phyloP scores from a whole-genome alignment of 2,797 vertebrate genomes.

The Agapornis canus region DNA sequence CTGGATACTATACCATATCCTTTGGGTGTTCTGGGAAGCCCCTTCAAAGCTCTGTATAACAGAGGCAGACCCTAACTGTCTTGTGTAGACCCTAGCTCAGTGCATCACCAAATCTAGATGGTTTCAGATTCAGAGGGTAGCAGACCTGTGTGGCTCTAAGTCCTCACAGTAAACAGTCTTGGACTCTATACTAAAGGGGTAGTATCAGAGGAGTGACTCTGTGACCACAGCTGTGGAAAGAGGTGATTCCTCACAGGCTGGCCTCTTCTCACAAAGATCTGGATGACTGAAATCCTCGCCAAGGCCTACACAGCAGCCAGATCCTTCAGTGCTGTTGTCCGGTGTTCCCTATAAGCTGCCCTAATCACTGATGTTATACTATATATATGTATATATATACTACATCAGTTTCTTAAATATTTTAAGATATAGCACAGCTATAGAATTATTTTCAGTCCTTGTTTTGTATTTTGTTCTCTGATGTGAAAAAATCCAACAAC shows the following conservation, averaged over 20 bases:
- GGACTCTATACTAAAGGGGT: background rate
- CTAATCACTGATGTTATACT: background rate
- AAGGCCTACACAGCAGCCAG: background rate
- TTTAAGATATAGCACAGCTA: background rate
- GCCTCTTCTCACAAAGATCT: background rate
- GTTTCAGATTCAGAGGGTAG: background rate
- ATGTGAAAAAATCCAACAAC: background rate
- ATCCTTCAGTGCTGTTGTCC: background rate
- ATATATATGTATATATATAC: background rate
- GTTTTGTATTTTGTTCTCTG: background rate
- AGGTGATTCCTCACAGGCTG: background rate
- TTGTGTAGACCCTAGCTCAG: background rate
- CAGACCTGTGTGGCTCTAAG: background rate
- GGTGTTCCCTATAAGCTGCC: background rate
- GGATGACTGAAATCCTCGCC: background rate
- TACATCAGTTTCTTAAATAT: background rate
- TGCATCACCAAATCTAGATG: background rate
- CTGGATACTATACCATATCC: background rate
- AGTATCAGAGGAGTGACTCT: background rate
- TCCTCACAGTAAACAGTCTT: background rate
- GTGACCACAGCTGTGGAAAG: background rate
- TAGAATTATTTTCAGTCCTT: background rate
- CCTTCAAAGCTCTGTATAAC: background rate
- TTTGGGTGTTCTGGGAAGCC: background rate
- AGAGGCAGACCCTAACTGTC: background rate